These are phyloP conservation scores for Sabatieria punctata DNA, from an alignment of 2,888 invertebrate genomes.

Conservation along the genomic window DNA sequence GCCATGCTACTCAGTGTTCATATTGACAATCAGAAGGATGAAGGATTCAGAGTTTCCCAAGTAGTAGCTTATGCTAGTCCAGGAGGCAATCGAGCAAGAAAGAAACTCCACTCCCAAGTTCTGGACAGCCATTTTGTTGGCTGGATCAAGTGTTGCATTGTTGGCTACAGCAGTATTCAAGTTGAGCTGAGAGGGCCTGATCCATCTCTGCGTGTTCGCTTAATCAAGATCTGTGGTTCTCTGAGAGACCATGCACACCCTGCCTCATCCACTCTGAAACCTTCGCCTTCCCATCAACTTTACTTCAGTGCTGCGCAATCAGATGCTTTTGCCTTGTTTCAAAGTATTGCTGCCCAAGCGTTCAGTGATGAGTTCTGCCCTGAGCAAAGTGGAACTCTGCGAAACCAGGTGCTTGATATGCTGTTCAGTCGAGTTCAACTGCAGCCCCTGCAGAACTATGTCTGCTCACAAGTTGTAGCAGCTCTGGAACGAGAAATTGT, in stretches of 20 bases:
- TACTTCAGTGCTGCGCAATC: constrained; percentile 32
- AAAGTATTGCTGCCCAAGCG: constrained; percentile 61
- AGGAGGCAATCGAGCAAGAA: background rate
- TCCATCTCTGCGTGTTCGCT: constrained; percentile 68
- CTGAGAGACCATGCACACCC: background rate
- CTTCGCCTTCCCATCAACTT: constrained; percentile 34
- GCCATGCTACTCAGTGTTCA: constrained; percentile 66
- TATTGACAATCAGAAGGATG: constrained; percentile 66
- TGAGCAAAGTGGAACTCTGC: constrained; percentile 6
- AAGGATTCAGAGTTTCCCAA: constrained; percentile 6
- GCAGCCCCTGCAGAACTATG: constrained; percentile 27
- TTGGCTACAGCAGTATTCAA: constrained; percentile 38
- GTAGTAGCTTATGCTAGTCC: background rate
- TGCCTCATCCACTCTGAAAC: constrained; percentile 8
- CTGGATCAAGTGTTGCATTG: constrained; percentile 59
- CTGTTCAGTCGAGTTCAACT: constrained; percentile 28
- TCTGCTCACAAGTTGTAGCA: constrained; percentile 24
- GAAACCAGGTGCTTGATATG: constrained; percentile 25
- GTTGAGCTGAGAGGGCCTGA: constrained; percentile 79
- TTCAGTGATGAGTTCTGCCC: constrained; percentile 23
- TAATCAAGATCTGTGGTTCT: constrained; percentile 41
- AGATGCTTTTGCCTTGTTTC: constrained; percentile 45
- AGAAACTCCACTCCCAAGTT: background rate
- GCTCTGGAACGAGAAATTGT: constrained; percentile 15
- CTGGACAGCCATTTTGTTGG: constrained; percentile 36